Evolutionary conservation across 2,113 vertebrate genomes (phyloP).

Genomic region (Poeciliopsis occidentalis): DNA sequence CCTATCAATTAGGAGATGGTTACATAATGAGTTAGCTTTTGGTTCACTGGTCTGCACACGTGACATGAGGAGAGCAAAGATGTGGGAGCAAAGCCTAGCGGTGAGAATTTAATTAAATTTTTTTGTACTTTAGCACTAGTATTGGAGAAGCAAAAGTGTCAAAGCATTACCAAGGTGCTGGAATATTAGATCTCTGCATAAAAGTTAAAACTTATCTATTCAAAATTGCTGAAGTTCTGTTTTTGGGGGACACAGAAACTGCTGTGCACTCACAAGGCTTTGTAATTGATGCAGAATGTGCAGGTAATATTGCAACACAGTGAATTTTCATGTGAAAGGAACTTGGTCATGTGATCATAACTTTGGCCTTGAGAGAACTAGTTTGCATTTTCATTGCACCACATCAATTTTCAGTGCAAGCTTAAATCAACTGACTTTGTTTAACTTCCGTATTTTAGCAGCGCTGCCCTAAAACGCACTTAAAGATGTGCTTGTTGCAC

Average conservation of each 20-base stretch:
- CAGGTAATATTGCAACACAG: neutral
- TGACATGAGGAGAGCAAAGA: conserved; percentile 23
- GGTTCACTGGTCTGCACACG: conserved; percentile 19
- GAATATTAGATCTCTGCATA: neutral
- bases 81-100: conserved; percentile 4
- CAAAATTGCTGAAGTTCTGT: neutral
- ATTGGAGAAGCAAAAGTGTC: neutral
- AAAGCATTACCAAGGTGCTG: neutral
- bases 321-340: neutral
- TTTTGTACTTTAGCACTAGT: neutral
- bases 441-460: neutral
- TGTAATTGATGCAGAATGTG: neutral
- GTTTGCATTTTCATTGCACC: neutral
- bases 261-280: neutral
- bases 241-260: neutral
- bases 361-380: neutral
- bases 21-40: conserved; percentile 59
- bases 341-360: neutral
- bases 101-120: neutral
- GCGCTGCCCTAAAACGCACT: neutral
- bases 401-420: neutral
- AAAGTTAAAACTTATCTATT: neutral
- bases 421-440: neutral
- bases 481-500: too few species aligned
- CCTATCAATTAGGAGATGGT: conserved; percentile 50